phyloP scores from a whole-genome alignment of 2,113 vertebrate genomes.

The Forbesichthys agassizii region DNA sequence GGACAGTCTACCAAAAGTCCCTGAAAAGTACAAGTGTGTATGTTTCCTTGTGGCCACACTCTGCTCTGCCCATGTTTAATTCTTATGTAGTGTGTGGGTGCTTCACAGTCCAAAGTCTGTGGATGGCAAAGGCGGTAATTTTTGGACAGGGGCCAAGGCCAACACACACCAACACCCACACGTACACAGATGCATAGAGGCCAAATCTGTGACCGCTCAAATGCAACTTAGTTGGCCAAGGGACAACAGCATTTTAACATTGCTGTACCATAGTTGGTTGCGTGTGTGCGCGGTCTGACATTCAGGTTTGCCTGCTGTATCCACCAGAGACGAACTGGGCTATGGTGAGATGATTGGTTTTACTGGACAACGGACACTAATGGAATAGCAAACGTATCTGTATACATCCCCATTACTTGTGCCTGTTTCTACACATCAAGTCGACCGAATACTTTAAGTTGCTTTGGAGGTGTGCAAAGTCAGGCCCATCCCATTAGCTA shows the following conservation, averaged over 20 bases:
- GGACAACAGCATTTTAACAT: constrained; percentile 52
- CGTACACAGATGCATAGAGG: constrained; percentile 2
- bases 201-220: constrained; percentile 63
- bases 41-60: constrained; percentile 3
- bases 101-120: constrained; percentile 52
- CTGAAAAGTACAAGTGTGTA: constrained; percentile 22
- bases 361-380: constrained; percentile 22
- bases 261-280: constrained; percentile 35
- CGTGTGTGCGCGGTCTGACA: constrained; percentile 13
- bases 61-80: neutral
- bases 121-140: constrained; percentile 51
- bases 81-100: constrained; percentile 14
- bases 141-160: constrained; percentile 61
- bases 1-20: constrained; percentile 39
- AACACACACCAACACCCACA: constrained; percentile 37
- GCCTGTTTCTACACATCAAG: constrained; percentile 9
- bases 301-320: constrained; percentile 21
- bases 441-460: constrained; percentile 27
- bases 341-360: constrained; percentile 26
- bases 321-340: constrained; percentile 23
- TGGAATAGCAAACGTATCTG: constrained; percentile 1
- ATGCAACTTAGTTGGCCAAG: constrained; percentile 60
- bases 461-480: constrained; percentile 47
- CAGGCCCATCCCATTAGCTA: constrained; percentile 52
- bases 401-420: neutral